These are phyloP conservation scores for Hypanus sabinus DNA, from an alignment of 2,113 vertebrate species.

Conservation along the genomic window DNA sequence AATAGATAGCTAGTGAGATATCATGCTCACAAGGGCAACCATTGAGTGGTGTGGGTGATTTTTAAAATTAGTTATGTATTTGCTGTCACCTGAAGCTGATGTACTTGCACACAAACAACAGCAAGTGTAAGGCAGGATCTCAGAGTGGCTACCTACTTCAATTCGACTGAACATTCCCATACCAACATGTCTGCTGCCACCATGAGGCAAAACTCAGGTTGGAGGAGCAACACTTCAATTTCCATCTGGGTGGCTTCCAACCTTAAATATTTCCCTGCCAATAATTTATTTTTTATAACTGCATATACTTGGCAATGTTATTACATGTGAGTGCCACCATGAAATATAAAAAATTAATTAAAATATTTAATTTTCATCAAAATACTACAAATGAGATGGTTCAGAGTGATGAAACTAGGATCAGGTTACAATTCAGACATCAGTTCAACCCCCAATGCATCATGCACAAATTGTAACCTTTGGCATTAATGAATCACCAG, in stretches of 20 bases:
- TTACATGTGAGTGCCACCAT: background rate
- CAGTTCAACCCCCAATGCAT: background rate
- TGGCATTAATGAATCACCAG: background rate
- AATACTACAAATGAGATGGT: background rate
- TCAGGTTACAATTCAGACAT: background rate
- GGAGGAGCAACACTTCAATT: no score
- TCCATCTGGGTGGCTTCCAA: background rate
- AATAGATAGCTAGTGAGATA: no score
- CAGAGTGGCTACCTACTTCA: no score
- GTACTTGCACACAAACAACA: no score
- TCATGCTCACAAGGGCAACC: no score
- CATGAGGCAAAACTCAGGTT: no score
- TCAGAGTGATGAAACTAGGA: background rate
- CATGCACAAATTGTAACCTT: slow-evolving; percentile 1
- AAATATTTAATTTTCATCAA: background rate
- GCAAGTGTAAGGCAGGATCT: no score
- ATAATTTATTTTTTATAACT: background rate
- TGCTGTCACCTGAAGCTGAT: no score
- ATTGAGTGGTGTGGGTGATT: no score
- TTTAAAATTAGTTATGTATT: no score
- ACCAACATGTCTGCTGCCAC: background rate
- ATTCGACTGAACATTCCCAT: background rate
- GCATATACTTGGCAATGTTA: background rate
- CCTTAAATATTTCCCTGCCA: background rate
- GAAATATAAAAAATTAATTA: background rate